Conservation (phyloP, 1,140 invertebrate genomes). For the Nasonia giraulti region DNA sequence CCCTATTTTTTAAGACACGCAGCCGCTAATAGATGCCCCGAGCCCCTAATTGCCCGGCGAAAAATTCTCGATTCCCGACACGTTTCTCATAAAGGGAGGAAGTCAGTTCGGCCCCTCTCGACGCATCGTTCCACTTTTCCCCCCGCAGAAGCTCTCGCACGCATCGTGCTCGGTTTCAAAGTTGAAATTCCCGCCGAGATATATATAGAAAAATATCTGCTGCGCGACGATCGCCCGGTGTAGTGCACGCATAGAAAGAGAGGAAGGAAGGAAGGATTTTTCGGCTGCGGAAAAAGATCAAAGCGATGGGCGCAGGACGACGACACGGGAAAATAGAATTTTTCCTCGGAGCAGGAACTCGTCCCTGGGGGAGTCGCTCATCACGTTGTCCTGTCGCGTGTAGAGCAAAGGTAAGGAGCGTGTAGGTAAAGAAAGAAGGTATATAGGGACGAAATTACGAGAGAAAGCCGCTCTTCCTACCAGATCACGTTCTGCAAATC, state of each 20-base stretch:
- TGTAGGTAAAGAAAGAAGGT: background rate
- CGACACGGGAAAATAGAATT: slow-evolving; percentile 22
- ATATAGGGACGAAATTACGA: slow-evolving; percentile 32
- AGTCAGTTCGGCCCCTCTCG: background rate
- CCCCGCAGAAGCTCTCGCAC: background rate
- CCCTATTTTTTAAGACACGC: slow-evolving; percentile 6
- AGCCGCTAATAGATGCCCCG: background rate
- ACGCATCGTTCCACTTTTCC: background rate
- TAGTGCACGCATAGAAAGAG: background rate
- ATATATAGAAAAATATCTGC: background rate
- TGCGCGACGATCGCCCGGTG: background rate
- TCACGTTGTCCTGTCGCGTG: slow-evolving; percentile 41
- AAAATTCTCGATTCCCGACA: slow-evolving; percentile 63
- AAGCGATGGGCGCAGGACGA: background rate
- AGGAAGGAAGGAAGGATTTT: background rate
- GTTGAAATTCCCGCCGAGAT: background rate
- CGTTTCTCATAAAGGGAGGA: slow-evolving; percentile 67
- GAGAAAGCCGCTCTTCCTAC: slow-evolving; percentile 46
- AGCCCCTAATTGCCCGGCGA: background rate
- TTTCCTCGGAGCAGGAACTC: slow-evolving; percentile 14
- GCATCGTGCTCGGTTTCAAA: background rate
- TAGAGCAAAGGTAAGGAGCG: slow-evolving; percentile 10
- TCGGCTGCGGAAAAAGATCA: background rate
- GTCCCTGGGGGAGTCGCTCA: slow-evolving; percentile 44
- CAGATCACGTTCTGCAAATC: slow-evolving; percentile 49